Evolutionary conservation across 2,113 vertebrate genomes (phyloP), one percentile per base, ranked within the genome.

Genomic region (Nycticryphes semicollaris): DNA sequence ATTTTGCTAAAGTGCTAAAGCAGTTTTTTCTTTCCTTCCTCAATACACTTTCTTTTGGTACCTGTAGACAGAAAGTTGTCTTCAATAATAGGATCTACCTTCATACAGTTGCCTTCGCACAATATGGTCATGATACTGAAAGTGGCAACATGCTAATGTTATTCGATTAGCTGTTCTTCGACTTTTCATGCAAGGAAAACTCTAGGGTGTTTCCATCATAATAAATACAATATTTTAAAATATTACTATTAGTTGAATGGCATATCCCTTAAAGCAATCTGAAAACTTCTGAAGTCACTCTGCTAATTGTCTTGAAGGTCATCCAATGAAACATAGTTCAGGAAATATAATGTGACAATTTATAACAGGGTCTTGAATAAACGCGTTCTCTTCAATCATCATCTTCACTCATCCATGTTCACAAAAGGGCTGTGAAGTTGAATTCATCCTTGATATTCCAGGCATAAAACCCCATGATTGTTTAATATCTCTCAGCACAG

Each of bases 121-220:
- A 82, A 84, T 13, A 18, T 37, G 16, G 72, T 37, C 53, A 17
- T 76, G 54, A 64, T 67, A 74, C 35, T 77, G 73, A 84, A 87
- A 85, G 47, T 48, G 45, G 45, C 53, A 94, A 69, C 50, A 56
- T 19, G 53, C 39, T 90, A 81, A 53, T 6, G 7, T 67, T 41
- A 87, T 87, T 95, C 89, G 72, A 88, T 95, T 89, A 94, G 47
- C 47, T 76, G 47, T 84, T 91, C 27, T 90, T 84, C 60, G 13
- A 4, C 50, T 35, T 95, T 84, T 79, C 59, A 64, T 70, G 39
- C 91, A 7, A 69, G 31, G 12, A 90, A 72, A 69, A 51, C 63
- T 79, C 66, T 24, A 74, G 39, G 43, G 43, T 84, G 30, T 70
- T 83, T 89, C 18, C 20, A 45, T 89, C 33, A 59, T 45, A 87